Evolutionary conservation across 92 coral and sea anemone species (phyloP).

Genomic region (Desmophyllum pertusum): DNA sequence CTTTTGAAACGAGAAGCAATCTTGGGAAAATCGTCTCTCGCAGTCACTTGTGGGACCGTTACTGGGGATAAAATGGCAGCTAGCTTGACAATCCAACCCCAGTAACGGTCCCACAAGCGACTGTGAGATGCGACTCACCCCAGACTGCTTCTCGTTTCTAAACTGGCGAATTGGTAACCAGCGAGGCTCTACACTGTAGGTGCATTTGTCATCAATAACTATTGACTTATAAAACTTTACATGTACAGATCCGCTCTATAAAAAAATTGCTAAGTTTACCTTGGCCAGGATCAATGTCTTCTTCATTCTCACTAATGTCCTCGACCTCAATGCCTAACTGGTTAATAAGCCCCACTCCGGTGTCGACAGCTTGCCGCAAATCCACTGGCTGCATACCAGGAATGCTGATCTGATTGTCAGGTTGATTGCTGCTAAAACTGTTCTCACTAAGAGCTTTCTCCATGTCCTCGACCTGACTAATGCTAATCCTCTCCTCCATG

Average conservation of each 20-base stretch:
- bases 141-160: too few relatives aligned
- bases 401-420: conserved; percentile 17
- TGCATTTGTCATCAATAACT: background rate
- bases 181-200: too few relatives aligned
- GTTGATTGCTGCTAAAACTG: conserved; percentile 14
- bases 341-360: conserved; percentile 65
- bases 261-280: conserved; percentile 35
- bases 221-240: background rate
- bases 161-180: too few relatives aligned
- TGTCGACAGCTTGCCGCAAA: conserved; percentile 52
- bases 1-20: too few relatives aligned
- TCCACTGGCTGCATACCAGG: conserved; percentile 44
- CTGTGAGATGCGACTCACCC: too few relatives aligned
- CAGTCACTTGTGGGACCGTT: too few relatives aligned
- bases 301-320: conserved; percentile 92
- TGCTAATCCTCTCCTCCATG: conserved; percentile 58
- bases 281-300: conserved; percentile 90
- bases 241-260: background rate
- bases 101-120: too few relatives aligned
- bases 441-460: conserved; percentile 44
- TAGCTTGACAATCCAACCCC: too few relatives aligned
- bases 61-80: too few relatives aligned
- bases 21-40: too few relatives aligned
- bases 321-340: conserved; percentile 90
- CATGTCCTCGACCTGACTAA: conserved; percentile 61